Conservation (phyloP, 2,797 vertebrate species). For the Phoxinus dragarum region DNA sequence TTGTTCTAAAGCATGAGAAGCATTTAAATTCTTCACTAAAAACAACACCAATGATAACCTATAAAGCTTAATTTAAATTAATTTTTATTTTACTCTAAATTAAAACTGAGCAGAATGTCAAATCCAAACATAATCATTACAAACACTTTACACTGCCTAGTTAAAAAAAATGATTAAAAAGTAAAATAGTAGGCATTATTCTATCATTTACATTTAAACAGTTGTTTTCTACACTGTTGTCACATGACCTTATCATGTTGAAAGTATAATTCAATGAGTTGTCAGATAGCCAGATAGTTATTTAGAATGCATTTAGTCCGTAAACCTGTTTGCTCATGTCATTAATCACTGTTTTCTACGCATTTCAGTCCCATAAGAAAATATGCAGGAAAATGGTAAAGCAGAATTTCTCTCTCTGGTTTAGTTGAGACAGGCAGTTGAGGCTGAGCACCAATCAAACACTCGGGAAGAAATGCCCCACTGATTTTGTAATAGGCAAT, state of each 20-base stretch:
- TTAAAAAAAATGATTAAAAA: not conserved
- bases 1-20: not conserved
- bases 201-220: not conserved
- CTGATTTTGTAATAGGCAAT: slow-evolving; percentile 47
- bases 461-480: slow-evolving; percentile 1
- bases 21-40: not conserved
- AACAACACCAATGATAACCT: not conserved
- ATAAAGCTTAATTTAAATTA: not conserved
- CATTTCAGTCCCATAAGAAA: not conserved
- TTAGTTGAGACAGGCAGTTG: slow-evolving; percentile 12
- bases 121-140: not conserved
- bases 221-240: not conserved
- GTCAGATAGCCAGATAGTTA: not conserved
- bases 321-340: not conserved
- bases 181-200: not conserved
- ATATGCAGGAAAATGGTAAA: not conserved
- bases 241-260: not conserved
- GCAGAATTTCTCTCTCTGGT: not conserved
- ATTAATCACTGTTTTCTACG: not conserved
- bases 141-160: not conserved
- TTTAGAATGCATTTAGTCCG: not conserved
- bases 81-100: not conserved
- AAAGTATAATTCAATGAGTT: not conserved
- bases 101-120: not conserved
- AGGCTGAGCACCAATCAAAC: slow-evolving; percentile 13